Evolutionary conservation across 2,888 invertebrate genomes (phyloP).

Genomic region (Agapostemon virescens): DNA sequence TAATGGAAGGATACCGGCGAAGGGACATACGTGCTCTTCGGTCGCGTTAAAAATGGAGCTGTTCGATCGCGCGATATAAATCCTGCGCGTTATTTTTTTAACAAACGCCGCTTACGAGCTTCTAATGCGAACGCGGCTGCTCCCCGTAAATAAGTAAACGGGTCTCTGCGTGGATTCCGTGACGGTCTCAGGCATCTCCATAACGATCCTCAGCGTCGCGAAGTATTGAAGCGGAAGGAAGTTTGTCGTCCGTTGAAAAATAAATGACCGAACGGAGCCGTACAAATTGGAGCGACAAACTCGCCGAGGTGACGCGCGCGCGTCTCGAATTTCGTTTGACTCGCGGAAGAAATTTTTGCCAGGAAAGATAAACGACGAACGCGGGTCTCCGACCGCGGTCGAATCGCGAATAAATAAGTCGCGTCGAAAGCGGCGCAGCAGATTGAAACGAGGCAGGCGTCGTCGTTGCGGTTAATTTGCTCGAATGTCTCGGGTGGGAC

Average conservation of each 20-base stretch:
- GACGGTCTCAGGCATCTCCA: background rate
- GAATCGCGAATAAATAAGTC: slow-evolving; percentile 33
- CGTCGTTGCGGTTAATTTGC: slow-evolving; percentile 48
- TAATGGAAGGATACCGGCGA: background rate
- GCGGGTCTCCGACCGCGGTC: background rate
- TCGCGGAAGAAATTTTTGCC: background rate
- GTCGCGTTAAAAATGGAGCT: slow-evolving; percentile 8
- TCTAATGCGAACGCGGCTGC: background rate
- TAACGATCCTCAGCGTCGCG: background rate
- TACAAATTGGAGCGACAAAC: slow-evolving; percentile 10
- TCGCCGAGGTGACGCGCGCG: background rate
- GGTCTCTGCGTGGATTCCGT: background rate
- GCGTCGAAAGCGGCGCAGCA: background rate
- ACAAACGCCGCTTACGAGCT: background rate
- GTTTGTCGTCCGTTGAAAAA: slow-evolving; percentile 17
- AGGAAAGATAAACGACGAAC: background rate
- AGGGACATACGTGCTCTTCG: background rate
- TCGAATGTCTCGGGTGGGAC: slow-evolving; percentile 35
- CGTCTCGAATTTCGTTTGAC: background rate
- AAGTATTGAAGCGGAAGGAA: background rate
- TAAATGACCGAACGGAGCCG: background rate
- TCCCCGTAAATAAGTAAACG: slow-evolving; percentile 9
- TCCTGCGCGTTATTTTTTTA: slow-evolving; percentile 19
- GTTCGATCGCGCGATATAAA: background rate
- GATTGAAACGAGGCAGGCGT: slow-evolving; percentile 33